Evolutionary conservation across 2,888 invertebrate species (phyloP).

Genomic region (Sinodicranocentrus sp.): DNA sequence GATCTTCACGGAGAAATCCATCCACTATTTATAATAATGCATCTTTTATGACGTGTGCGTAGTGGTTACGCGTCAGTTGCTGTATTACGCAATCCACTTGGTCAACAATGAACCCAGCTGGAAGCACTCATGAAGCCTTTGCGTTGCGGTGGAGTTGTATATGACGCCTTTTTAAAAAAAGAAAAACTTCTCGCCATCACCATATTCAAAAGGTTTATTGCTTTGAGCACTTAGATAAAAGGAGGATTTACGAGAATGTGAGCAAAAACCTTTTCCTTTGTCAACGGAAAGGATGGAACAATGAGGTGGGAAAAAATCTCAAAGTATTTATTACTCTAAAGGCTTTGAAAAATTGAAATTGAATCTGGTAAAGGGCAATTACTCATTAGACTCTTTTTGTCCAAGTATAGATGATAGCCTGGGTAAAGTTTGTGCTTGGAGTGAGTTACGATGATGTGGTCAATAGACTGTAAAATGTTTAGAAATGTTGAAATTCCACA

Average conservation of each 20-base stretch:
- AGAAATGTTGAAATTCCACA: no score
- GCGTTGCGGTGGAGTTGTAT: no score
- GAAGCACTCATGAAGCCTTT: no score
- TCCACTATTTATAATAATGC: no score
- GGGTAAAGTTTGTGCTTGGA: conserved; percentile 36
- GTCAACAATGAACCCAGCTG: no score
- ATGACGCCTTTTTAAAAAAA: no score
- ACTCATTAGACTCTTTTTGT: conserved; percentile 26
- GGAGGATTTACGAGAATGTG: neutral
- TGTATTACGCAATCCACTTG: no score
- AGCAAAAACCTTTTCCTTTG: neutral
- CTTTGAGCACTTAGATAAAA: neutral
- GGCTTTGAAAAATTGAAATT: conserved; percentile 33
- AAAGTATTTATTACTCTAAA: conserved; percentile 17
- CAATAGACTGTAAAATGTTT: conserved; percentile 51
- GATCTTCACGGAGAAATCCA: no score
- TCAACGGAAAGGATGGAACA: neutral
- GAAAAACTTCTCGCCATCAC: neutral
- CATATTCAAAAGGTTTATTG: conserved; percentile 11
- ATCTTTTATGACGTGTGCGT: no score
- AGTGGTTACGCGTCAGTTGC: no score
- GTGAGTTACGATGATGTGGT: conserved; percentile 40
- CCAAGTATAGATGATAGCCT: conserved; percentile 13
- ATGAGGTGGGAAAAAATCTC: neutral
- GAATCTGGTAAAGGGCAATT: conserved; percentile 45